These are phyloP conservation scores for Cyprinodon tularosa DNA, from an alignment of 2,113 vertebrate species.

Conservation along the genomic window DNA sequence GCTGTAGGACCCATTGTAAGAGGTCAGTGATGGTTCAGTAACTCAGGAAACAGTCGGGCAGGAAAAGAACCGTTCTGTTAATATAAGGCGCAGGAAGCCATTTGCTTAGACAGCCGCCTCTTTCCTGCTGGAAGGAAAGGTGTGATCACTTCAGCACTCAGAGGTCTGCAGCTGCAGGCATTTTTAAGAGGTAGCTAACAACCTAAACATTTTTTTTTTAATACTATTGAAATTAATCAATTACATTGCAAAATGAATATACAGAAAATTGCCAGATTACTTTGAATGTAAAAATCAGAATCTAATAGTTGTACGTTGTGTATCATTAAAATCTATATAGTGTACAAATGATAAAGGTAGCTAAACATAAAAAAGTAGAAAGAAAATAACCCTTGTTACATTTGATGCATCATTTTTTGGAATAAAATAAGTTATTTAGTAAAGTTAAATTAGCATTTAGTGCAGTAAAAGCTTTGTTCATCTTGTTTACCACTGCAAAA, in stretches of 20 bases:
- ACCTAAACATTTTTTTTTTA: background rate
- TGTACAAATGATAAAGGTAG: background rate
- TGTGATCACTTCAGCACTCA: slow-evolving; percentile 59
- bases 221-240: background rate
- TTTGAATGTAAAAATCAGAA: background rate
- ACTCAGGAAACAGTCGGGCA: slow-evolving; percentile 63
- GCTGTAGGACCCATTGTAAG: slow-evolving; percentile 52
- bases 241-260: background rate
- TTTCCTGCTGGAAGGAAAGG: slow-evolving; percentile 76
- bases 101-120: slow-evolving; percentile 71
- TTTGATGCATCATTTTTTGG: background rate
- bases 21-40: slow-evolving; percentile 50
- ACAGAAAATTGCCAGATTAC: background rate
- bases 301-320: background rate
- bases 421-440: background rate
- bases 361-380: background rate
- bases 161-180: slow-evolving; percentile 57
- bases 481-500: background rate
- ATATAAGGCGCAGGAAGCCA: slow-evolving; percentile 65
- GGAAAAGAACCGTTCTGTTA: slow-evolving; percentile 63
- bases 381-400: background rate
- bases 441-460: background rate
- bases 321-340: background rate
- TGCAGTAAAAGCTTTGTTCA: background rate
- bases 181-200: slow-evolving; percentile 12